Evolutionary conservation across 2,797 vertebrate species (phyloP), one percentile per base, ranked within the genome.

Genomic region (Streptopelia turtur): DNA sequence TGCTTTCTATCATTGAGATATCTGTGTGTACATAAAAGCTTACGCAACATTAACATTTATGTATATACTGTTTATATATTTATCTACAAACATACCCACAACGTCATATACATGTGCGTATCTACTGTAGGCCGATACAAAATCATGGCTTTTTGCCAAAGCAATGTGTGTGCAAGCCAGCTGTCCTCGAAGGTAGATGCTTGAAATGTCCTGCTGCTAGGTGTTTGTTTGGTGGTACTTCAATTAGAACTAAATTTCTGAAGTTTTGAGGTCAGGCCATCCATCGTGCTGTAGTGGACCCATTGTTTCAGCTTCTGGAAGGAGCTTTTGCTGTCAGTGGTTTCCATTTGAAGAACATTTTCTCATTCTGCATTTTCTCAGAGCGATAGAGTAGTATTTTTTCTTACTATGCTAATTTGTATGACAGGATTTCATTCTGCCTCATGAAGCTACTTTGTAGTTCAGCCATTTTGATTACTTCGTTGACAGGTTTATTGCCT

Each of bases 21-120:
- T 43, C 66, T 77, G 11, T 75, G 14, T 41, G 17, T 74, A 28
- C n/a, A 53, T 37, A 64, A 41, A 83, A 86, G 8, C 23, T 70
- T 64, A 53, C 5, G 52, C 16, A 74, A 41, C 41, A 11, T 15
- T 41, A 63, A 31, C 24, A 14, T 27, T 47, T 56, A 31, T 52
- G 7, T 71, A 8, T 69, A 21, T 84, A 11, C 11, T 35, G 2
- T 33, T 8, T 14, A 22, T 65, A 18, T 14, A 24, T 65, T 24
- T 55, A 23, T 65, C 87, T 85, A 20, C 15, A 28, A 50, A 27
- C 13, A 6, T 52, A 35, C 23, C 13, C 74, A 24, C 23, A 63
- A 28, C 13, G 3, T 72, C 25, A 16, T n/a, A 50, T 43, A 21
- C 5, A 12, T 0, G 0, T 71, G 33, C 31, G 13, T 3, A 10